Evolutionary conservation across 1,140 invertebrate genomes (phyloP).

Genomic region (Neuroterus valhalla): DNA sequence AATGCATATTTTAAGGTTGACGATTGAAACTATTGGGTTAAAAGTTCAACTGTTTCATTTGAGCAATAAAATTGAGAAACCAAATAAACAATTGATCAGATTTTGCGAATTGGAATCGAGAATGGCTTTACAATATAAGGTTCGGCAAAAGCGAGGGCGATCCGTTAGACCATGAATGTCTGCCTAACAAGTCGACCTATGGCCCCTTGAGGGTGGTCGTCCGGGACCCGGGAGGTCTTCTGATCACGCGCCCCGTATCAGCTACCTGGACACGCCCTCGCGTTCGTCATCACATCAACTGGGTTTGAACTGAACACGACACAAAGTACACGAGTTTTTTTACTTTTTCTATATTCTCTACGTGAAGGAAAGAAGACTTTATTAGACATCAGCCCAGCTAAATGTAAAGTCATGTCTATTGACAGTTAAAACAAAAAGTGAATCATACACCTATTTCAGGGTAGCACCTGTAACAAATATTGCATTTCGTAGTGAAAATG

Average conservation of each 20-base stretch:
- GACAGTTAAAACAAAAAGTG: too few species aligned
- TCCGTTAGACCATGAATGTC: constrained; percentile 62
- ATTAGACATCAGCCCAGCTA: background rate
- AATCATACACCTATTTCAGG: too few species aligned
- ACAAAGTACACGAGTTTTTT: constrained; percentile 30
- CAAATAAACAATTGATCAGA: background rate
- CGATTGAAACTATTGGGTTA: too few species aligned
- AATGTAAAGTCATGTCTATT: background rate
- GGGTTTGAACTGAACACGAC: constrained; percentile 57
- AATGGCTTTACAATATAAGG: constrained; percentile 39
- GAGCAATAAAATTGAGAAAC: too few species aligned
- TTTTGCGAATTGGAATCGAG: background rate
- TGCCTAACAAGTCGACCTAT: constrained; percentile 69
- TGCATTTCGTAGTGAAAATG: too few species aligned
- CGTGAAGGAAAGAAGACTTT: background rate
- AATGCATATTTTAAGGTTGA: too few species aligned
- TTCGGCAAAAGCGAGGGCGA: constrained; percentile 46
- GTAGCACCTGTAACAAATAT: too few species aligned
- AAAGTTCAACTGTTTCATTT: too few species aligned
- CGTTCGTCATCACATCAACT: constrained; percentile 69
- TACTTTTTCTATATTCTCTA: background rate
- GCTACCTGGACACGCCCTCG: constrained; percentile 67
- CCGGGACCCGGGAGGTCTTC: constrained; percentile 64
- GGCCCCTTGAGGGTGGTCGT: constrained; percentile 69
- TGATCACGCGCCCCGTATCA: constrained; percentile 67